Evolutionary conservation across 2,113 vertebrate species (phyloP).

Genomic region (Scalopus aquaticus): DNA sequence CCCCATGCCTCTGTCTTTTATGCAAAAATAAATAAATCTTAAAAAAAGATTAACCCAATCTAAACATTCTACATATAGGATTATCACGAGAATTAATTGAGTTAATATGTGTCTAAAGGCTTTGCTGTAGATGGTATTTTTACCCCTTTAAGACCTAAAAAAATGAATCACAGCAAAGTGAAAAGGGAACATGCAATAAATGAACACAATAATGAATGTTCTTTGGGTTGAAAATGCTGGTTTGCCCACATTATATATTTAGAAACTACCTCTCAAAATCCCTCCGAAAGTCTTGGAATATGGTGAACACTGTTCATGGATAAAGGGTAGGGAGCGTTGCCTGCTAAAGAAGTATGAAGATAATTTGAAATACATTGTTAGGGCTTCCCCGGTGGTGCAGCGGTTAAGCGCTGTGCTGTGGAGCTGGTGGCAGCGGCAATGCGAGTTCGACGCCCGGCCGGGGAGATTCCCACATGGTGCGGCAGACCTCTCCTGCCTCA

Average conservation of each 20-base stretch:
- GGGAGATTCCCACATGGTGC: no score
- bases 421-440: no score
- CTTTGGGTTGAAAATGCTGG: not conserved
- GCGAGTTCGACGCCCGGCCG: no score
- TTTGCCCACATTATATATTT: not conserved
- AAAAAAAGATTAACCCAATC: not conserved
- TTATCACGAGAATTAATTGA: not conserved
- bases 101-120: not conserved
- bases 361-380: constrained; percentile 30
- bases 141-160: not conserved
- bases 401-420: no score
- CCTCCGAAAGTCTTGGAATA: not conserved
- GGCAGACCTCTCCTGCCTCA: no score
- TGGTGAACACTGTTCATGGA: not conserved
- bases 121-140: not conserved
- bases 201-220: accelerated
- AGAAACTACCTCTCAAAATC: not conserved
- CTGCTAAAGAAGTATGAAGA: not conserved
- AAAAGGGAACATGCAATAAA: not conserved
- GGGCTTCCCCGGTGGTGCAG: no score
- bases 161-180: not conserved
- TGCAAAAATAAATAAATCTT: no score
- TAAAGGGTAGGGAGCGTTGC: not conserved
- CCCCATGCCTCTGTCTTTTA: no score
- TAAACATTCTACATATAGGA: not conserved